Evolutionary conservation across 1,140 invertebrate genomes (phyloP).

Genomic region (Globodera rostochiensis): DNA sequence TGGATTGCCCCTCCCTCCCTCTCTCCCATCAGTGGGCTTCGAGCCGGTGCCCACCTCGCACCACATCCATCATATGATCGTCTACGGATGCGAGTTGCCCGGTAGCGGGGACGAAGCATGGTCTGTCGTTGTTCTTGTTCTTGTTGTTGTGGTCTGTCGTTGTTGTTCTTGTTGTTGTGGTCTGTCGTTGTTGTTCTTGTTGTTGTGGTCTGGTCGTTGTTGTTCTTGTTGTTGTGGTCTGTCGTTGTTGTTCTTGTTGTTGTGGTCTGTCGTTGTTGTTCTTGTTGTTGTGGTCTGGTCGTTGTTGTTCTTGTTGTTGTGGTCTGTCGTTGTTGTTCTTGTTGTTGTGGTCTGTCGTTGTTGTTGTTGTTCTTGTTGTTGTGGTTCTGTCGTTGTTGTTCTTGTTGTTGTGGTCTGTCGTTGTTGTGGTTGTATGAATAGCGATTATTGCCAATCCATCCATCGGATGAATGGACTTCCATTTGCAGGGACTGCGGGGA

Average conservation of each 20-base stretch:
- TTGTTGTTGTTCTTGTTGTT: too few species aligned
- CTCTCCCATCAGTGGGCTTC: slow-evolving; percentile 78
- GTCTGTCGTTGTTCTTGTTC: slow-evolving; percentile 68
- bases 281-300: not conserved
- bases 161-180: too few species aligned
- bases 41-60: slow-evolving; percentile 87
- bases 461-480: not conserved
- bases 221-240: too few species aligned
- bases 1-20: not conserved
- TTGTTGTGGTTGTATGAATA: too few species aligned
- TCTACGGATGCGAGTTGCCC: slow-evolving; percentile 85
- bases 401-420: not conserved
- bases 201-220: too few species aligned
- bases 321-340: not conserved
- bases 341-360: too few species aligned
- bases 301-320: too few species aligned
- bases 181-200: too few species aligned
- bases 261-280: too few species aligned
- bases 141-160: not conserved
- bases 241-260: not conserved
- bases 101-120: slow-evolving; percentile 79
- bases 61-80: slow-evolving; percentile 90
- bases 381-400: too few species aligned
- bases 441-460: too few species aligned
- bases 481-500: slow-evolving; percentile 82